Evolutionary conservation across 2,888 invertebrate species (phyloP), one percentile per base, ranked within the genome.

Genomic region (Polyploca ridens): DNA sequence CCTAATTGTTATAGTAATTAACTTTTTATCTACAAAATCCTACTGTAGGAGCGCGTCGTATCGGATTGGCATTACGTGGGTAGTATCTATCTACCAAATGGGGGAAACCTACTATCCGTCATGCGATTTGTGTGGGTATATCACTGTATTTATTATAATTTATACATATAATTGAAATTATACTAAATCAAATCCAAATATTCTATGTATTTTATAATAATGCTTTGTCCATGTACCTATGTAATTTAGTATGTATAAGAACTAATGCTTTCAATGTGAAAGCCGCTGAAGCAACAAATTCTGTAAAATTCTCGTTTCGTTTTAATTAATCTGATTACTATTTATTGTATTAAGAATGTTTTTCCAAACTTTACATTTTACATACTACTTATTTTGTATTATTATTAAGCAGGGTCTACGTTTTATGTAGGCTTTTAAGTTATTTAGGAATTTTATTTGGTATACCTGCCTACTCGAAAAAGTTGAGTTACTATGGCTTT

Each of bases 381-480:
- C 67, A 75, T 83, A 77, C 81, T 84, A 78, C 70, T 83, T 86
- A 86, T 74, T 83, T 86, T 81, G 82, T 88, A 87, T 86, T 87
- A 87, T 86, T 87, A 85, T 83, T 89, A 88, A 85, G 81, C 73
- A 79, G 79, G 75, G 91, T 87, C 93, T 94, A 90, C 93, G 93
- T 94, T 93, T 91, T 92, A 93, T 86, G 92, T 89, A 92, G 91
- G 85, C 91, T 88, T 85, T 81, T 91, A 90, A 89, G 87, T 90
- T 90, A 88, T 86, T 85, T 83, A 84, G 84, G 84, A 82, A 76
- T 82, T 82, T 85, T 77, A 80, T 83, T 85, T 84, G 75, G 80
- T 82, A 79, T 82, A 82, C 66, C 69, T 68, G 71, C 62, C 72
- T 74, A 71, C 66, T 63, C 68, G 79, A 76, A 19, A 61, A 61